Evolutionary conservation across 2,888 invertebrate species (phyloP).

Genomic region (Diadegma fenestrale): DNA sequence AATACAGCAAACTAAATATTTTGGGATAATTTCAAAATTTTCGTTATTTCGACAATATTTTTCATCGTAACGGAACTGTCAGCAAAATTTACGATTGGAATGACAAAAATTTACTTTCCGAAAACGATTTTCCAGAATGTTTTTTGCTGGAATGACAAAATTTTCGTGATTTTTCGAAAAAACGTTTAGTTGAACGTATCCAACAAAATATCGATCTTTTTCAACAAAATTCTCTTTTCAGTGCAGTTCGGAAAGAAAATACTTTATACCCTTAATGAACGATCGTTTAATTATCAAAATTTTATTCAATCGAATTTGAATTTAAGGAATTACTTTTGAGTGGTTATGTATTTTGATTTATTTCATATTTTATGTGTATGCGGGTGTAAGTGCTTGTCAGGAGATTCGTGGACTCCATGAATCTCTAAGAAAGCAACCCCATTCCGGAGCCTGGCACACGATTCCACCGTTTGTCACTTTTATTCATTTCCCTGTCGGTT

Average conservation of each 20-base stretch:
- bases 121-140: too few species aligned
- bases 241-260: neutral
- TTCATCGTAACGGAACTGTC: too few species aligned
- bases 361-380: neutral
- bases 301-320: neutral
- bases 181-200: too few species aligned
- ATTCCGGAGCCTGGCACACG: slow-evolving; percentile 70
- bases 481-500: slow-evolving; percentile 10
- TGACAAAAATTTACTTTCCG: too few species aligned
- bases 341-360: neutral
- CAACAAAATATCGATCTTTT: too few species aligned
- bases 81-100: too few species aligned
- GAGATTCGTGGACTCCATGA: neutral
- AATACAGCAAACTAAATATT: too few species aligned
- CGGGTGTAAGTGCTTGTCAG: neutral
- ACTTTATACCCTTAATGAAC: neutral
- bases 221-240: too few species aligned
- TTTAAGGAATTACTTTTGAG: neutral
- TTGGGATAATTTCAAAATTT: too few species aligned
- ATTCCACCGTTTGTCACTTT: slow-evolving; percentile 60
- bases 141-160: too few species aligned
- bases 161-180: too few species aligned
- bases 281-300: neutral
- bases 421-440: slow-evolving; percentile 52
- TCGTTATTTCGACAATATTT: too few species aligned